These are phyloP conservation scores for Ophiodon elongatus DNA, from an alignment of 2,113 vertebrate genomes.

Conservation along the genomic window DNA sequence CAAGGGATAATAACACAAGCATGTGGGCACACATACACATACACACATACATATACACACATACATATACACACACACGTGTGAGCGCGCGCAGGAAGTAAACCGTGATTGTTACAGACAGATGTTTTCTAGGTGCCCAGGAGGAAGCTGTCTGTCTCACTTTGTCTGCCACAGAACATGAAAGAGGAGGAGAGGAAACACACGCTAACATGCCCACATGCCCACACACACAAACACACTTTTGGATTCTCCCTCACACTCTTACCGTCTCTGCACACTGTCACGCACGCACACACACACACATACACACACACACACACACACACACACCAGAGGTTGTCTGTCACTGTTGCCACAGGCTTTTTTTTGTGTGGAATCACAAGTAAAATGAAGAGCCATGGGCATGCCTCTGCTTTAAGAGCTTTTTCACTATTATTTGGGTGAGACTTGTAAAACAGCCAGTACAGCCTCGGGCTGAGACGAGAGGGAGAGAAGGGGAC, in stretches of 20 bases:
- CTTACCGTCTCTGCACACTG: background rate
- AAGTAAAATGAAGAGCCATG: slow-evolving; percentile 41
- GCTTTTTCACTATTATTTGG: slow-evolving; percentile 27
- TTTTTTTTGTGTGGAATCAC: slow-evolving; percentile 43
- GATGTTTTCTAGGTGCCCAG: slow-evolving; percentile 69
- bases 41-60: slow-evolving; percentile 18
- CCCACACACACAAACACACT: slow-evolving; percentile 16
- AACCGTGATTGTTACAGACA: slow-evolving; percentile 70
- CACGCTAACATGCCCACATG: slow-evolving; percentile 17
- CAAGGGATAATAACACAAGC: slow-evolving; percentile 21
- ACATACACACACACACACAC: slow-evolving; percentile 15
- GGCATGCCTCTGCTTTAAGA: slow-evolving; percentile 57
- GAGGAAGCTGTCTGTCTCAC: slow-evolving; percentile 64
- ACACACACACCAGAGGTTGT: slow-evolving; percentile 31
- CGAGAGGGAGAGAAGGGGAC: slow-evolving; percentile 1
- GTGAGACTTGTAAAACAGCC: slow-evolving; percentile 57
- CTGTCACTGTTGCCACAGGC: slow-evolving; percentile 62
- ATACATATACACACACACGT: slow-evolving; percentile 14
- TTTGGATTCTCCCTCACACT: slow-evolving; percentile 23
- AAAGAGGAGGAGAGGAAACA: slow-evolving; percentile 47
- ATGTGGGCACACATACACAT: slow-evolving; percentile 2
- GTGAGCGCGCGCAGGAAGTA: slow-evolving; percentile 1
- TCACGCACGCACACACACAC: slow-evolving; percentile 23
- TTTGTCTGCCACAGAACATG: slow-evolving; percentile 59
- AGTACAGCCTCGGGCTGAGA: slow-evolving; percentile 47